Conservation (phyloP, 1,140 invertebrate species). For the Lasioglossum albipes region DNA sequence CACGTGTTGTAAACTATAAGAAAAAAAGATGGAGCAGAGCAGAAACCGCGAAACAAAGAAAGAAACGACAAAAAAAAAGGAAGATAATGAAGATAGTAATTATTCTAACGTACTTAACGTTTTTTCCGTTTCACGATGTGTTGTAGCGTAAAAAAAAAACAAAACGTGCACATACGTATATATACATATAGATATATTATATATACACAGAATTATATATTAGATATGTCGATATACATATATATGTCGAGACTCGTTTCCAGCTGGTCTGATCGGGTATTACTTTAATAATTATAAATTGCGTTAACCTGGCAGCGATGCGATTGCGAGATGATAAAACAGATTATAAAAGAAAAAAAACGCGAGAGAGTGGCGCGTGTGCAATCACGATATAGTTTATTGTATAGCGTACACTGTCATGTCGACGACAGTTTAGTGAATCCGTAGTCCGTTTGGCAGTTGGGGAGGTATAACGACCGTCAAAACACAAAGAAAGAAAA, state of each 20-base stretch:
- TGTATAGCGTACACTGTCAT: slow-evolving; percentile 54
- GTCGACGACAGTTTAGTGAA: slow-evolving; percentile 8
- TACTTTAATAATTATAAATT: slow-evolving; percentile 62
- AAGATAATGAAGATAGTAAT: slow-evolving; percentile 49
- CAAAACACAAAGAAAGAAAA: too few relatives aligned
- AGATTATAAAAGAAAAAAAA: not conserved
- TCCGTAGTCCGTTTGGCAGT: slow-evolving; percentile 19
- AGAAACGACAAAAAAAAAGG: not conserved
- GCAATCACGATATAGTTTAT: slow-evolving; percentile 46
- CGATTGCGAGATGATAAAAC: slow-evolving; percentile 36
- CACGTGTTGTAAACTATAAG: slow-evolving; percentile 54
- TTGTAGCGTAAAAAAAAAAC: slow-evolving; percentile 57
- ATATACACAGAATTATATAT: slow-evolving; percentile 56
- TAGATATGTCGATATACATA: slow-evolving; percentile 56
- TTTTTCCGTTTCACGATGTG: slow-evolving; percentile 62
- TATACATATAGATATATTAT: slow-evolving; percentile 60
- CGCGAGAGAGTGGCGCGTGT: slow-evolving; percentile 27
- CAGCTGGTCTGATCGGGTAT: slow-evolving; percentile 77
- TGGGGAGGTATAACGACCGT: not conserved
- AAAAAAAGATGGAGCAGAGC: not conserved
- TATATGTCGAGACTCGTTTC: slow-evolving; percentile 74
- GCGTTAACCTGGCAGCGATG: slow-evolving; percentile 59
- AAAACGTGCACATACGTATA: slow-evolving; percentile 46
- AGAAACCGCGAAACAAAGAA: not conserved
- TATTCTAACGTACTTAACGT: slow-evolving; percentile 67